phyloP scores from a whole-genome alignment of 2,113 vertebrate genomes.

The Cochlearius cochlearius region DNA sequence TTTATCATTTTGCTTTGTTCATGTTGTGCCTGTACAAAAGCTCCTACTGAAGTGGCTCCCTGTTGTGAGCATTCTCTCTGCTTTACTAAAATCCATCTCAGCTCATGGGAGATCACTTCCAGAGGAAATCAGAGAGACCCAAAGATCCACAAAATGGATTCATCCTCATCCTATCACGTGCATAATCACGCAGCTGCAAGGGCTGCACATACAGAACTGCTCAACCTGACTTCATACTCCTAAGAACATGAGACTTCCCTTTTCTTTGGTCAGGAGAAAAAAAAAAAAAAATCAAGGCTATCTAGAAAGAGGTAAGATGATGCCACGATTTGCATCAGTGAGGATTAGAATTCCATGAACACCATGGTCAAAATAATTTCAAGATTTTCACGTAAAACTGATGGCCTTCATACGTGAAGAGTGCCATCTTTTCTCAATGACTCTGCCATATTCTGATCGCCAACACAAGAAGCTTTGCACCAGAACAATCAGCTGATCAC shows the following conservation, averaged over 20 bases:
- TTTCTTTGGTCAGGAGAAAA: not conserved
- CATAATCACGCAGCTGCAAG: not conserved
- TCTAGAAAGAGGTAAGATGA: not conserved
- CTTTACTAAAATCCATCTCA: not conserved
- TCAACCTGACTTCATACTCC: not conserved
- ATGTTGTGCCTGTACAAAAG: not conserved
- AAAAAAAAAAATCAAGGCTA: not conserved
- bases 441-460: not conserved
- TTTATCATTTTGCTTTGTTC: constrained; percentile 4
- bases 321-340: not conserved
- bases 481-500: not conserved
- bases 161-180: not conserved
- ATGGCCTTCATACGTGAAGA: not conserved
- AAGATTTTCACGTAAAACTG: not conserved
- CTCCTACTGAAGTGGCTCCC: not conserved
- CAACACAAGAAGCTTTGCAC: not conserved
- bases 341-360: not conserved
- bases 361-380: not conserved
- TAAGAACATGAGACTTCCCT: not conserved
- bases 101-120: not conserved
- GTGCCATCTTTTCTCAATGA: not conserved
- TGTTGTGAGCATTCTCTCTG: not conserved
- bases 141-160: not conserved
- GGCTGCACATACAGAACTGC: not conserved
- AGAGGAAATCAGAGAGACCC: not conserved